Conservation (phyloP, 2,888 invertebrate genomes). For the Brenthis ino region DNA sequence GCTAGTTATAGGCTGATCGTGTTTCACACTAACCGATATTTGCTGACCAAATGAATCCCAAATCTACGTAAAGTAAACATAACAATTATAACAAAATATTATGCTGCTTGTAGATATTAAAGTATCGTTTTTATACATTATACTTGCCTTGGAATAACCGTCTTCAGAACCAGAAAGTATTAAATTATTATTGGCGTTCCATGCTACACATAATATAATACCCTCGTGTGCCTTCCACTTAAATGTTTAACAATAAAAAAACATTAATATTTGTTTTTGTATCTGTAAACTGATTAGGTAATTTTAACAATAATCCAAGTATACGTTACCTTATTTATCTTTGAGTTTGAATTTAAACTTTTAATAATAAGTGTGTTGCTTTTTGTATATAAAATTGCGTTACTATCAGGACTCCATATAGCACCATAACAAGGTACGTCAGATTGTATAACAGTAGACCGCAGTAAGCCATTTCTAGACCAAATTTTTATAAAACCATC, state of each 20-base stretch:
- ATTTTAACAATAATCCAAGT: background rate
- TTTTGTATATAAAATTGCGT: conserved; percentile 86
- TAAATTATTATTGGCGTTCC: conserved; percentile 96
- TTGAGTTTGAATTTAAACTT: conserved; percentile 88
- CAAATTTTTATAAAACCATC: conserved; percentile 98
- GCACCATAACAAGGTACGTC: conserved; percentile 92
- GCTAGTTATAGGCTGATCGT: conserved; percentile 95
- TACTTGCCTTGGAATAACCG: conserved; percentile 88
- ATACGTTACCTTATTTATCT: conserved; percentile 84
- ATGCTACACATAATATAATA: conserved; percentile 93
- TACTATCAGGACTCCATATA: conserved; percentile 90
- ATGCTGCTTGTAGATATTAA: background rate
- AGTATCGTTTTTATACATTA: background rate
- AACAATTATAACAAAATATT: background rate
- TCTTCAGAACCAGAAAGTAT: conserved; percentile 98
- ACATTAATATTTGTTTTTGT: background rate
- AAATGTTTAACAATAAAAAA: conserved; percentile 44
- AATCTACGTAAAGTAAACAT: conserved; percentile 69
- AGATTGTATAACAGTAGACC: conserved; percentile 92
- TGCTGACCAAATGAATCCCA: conserved; percentile 97
- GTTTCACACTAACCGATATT: conserved; percentile 91
- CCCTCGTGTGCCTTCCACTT: conserved; percentile 99
- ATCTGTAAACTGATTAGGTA: background rate
- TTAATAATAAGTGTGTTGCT: conserved; percentile 86
- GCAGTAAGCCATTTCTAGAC: conserved; percentile 96